Evolutionary conservation across 2,888 invertebrate species (phyloP).

Genomic region (Andrena hattorfiana): DNA sequence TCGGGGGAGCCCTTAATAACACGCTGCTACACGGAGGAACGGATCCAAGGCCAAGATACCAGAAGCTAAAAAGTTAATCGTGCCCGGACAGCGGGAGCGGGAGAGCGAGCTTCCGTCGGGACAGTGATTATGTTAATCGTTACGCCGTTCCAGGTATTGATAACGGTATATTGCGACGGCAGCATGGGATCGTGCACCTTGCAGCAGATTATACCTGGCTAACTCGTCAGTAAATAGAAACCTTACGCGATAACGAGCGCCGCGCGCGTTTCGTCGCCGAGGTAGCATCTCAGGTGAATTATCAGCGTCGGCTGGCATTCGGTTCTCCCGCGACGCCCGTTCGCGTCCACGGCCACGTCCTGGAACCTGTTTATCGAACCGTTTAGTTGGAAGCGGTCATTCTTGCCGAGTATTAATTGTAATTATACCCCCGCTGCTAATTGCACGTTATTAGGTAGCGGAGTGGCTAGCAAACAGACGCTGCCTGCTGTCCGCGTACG

Average conservation of each 20-base stretch:
- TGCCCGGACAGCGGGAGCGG: background rate
- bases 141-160: constrained; percentile 66
- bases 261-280: constrained; percentile 47
- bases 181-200: constrained; percentile 61
- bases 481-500: constrained; percentile 27
- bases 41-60: constrained; percentile 36
- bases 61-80: constrained; percentile 55
- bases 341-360: constrained; percentile 21
- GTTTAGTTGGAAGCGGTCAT: constrained; percentile 75
- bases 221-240: constrained; percentile 72
- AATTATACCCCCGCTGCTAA: constrained; percentile 78
- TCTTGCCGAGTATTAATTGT: constrained; percentile 75
- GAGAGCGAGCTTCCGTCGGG: constrained; percentile 41
- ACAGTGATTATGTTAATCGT: constrained; percentile 67
- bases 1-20: constrained; percentile 46
- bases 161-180: constrained; percentile 63
- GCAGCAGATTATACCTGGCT: constrained; percentile 68
- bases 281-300: constrained; percentile 57
- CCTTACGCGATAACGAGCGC: constrained; percentile 70
- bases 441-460: constrained; percentile 77
- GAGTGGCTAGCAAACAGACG: constrained; percentile 76
- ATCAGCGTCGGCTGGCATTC: constrained; percentile 47
- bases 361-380: constrained; percentile 71
- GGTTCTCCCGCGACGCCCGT: constrained; percentile 38
- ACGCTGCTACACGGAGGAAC: constrained; percentile 1